A percentile compares a stretch with the other conserved stretches of the same genome.
Evolutionary conservation across 2,888 invertebrate genomes (phyloP).

Genomic region (Drosophila neotestacea): DNA sequence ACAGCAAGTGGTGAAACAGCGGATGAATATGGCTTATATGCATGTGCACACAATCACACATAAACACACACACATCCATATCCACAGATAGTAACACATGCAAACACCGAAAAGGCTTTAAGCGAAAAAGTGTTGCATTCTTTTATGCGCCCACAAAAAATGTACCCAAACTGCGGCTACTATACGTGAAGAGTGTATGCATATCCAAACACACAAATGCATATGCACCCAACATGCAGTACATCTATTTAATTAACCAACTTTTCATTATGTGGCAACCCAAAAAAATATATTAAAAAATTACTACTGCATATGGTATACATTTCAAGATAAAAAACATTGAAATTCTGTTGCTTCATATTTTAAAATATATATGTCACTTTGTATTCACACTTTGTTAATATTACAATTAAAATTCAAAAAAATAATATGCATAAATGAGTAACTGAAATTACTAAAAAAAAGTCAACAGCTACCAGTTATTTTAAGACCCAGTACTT

Average conservation of each 20-base stretch:
- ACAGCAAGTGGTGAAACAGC: constrained; percentile 56
- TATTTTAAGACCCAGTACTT: too few relatives aligned
- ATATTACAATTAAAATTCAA: background rate
- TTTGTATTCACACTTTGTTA: too few relatives aligned
- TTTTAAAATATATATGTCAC: background rate
- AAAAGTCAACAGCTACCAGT: too few relatives aligned
- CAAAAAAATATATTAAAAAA: background rate
- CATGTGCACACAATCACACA: constrained; percentile 7
- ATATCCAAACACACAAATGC: background rate
- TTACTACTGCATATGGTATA: background rate
- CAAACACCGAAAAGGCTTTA: constrained; percentile 33
- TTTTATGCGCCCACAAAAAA: constrained; percentile 57
- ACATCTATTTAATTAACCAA: constrained; percentile 37
- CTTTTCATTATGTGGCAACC: constrained; percentile 19
- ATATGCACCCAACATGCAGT: background rate
- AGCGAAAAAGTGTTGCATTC: constrained; percentile 58
- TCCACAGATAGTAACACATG: constrained; percentile 30
- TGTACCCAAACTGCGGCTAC: background rate
- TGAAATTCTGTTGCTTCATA: background rate
- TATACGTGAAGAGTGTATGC: constrained; percentile 11
- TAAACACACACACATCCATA: constrained; percentile 5
- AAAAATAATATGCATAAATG: too few relatives aligned
- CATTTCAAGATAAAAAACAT: background rate
- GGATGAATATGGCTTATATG: constrained; percentile 66
- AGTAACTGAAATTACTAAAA: too few relatives aligned